Base-by-base conservation (phyloP, 2,888 invertebrate genomes). In the Exephanes ischioxanthus region DNA sequence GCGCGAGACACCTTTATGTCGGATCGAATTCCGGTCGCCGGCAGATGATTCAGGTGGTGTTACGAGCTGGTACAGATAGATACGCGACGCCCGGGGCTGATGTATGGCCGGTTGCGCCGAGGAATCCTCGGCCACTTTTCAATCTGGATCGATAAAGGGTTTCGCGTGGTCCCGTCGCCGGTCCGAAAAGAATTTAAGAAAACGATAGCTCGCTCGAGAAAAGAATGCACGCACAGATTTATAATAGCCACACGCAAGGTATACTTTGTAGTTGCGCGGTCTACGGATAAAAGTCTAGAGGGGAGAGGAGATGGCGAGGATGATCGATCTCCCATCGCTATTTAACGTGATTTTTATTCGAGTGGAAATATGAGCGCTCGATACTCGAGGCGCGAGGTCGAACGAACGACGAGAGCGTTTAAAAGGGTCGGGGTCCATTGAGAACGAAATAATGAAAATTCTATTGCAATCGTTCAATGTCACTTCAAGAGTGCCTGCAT, bases 401-500 rank as follows among this genome's bases (percentile, higher is more conserved):
- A 75, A 78, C 55, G 51, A 82, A 79, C 14, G 63, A 53, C 16
- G 68, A 68, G 61, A 55, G 6, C 9, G 58, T 48, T 48, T 48
- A 48, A 19, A 14, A 33, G 41, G 61, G 11, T 55, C 19, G 70
- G 53, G 55, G 67, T n/a, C 37, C 37, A 70, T 85, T 77, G 72
- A 73, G 71, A 80, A 63, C 55, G 66, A 55, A 72, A 70, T 55
- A 77, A 80, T 80, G 73, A 80, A 83, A 55, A 80, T 86, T 68
- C 37, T 45, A 63, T 53, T 68, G 80, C 80, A 53, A 80, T 80
- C n/a, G 48, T 76, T 76, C 66, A 67, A 72, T 72, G 72, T 77
- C 67, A 55, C 14, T n/a, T 83, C 77, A 71, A 83, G 83, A 78
- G 85, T 26, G 80, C 83, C 85, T 77, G 85, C 85, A 86, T 86